Percentiles rank a stretch among this genome's conserved stretches.
Conservation (phyloP, 2,113 vertebrate species). For the Clarias batrachus region DNA sequence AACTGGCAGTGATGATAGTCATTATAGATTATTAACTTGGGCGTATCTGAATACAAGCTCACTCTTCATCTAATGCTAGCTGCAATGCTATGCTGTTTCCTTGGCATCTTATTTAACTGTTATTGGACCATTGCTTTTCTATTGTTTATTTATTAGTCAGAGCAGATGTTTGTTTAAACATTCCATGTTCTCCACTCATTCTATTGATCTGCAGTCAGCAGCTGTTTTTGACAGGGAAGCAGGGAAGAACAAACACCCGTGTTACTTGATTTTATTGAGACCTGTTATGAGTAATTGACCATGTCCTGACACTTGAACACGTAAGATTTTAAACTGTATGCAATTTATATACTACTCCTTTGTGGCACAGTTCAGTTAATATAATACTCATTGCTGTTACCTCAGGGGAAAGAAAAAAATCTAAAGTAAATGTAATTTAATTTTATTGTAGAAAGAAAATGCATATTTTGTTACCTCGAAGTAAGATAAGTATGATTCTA, state of each 20-base stretch:
- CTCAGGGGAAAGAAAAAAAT: conserved; percentile 66
- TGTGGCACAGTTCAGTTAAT: conserved; percentile 54
- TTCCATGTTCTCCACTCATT: conserved; percentile 8
- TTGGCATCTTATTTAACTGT: conserved; percentile 34
- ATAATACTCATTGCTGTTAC: conserved; percentile 69
- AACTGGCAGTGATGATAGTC: conserved; percentile 41
- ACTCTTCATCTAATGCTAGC: conserved; percentile 35
- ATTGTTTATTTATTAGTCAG: conserved; percentile 50
- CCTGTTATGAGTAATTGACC: conserved; percentile 49
- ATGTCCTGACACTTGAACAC: conserved; percentile 75
- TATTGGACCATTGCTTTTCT: conserved; percentile 31
- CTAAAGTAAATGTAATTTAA: conserved; percentile 11
- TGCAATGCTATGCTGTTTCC: conserved; percentile 20
- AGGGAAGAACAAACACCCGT: conserved; percentile 18
- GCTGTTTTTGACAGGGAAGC: conserved; percentile 9
- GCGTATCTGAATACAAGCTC: conserved; percentile 35
- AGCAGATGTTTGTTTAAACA: conserved; percentile 26
- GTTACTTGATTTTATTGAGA: conserved; percentile 24
- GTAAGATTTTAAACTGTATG: conserved; percentile 64
- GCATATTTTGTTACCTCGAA: conserved; percentile 25
- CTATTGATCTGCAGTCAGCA: conserved; percentile 7
- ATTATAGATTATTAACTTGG: conserved; percentile 43
- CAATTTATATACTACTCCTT: conserved; percentile 60
- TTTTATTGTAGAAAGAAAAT: conserved; percentile 35
- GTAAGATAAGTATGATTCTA: conserved; percentile 35